Base-by-base conservation (phyloP, 1,140 invertebrate genomes). In the Bradysia coprophila region DNA sequence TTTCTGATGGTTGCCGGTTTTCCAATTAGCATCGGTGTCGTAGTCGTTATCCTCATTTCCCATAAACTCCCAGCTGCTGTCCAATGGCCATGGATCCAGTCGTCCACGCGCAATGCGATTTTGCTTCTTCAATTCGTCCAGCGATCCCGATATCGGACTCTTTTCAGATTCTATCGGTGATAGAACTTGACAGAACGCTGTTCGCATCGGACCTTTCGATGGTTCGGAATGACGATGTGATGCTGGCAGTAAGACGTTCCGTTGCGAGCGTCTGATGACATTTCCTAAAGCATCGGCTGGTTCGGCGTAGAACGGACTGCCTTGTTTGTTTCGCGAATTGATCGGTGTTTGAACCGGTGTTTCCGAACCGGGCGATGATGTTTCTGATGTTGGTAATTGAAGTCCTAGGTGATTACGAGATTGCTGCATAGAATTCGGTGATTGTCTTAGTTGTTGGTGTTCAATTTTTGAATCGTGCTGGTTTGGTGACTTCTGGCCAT, bases 301-400 rank as follows among this genome's bases (percentile, higher is more conserved):
- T 63, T 92, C 88, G 2, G 86, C 83, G 58, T 93, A 93, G 50
- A 90, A 88, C 0, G 88, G 87, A 57, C 86, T 90, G 10, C 75
- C 76, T 51, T 82, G 57, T 23, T 60, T 60, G 47, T 54, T 59
- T 19, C 57, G 53, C 9, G 53, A 53, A 10, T 10, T 19, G 1
- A 49, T 48, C 0, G 52, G 51, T 2, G 51, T 55, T 21, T 53
- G 49, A 19, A 42, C 52, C 1, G 57, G 56, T 0, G 38, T 39
- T 50, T 24, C 47, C 32, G 16, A 34, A 40, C 1, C 36, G 41
- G 24, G 51, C 52, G 38, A 23, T 1, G 51, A 50, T 36, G 49
- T 48, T 9, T 51, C 41, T 6, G 21, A 16, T 8, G 38, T 43
- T 40, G 57, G 50, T 45, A 60, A 45, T 16, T 55, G 45, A 2